Conservation (phyloP, 2,797 vertebrate genomes). For the Prionace glauca region DNA sequence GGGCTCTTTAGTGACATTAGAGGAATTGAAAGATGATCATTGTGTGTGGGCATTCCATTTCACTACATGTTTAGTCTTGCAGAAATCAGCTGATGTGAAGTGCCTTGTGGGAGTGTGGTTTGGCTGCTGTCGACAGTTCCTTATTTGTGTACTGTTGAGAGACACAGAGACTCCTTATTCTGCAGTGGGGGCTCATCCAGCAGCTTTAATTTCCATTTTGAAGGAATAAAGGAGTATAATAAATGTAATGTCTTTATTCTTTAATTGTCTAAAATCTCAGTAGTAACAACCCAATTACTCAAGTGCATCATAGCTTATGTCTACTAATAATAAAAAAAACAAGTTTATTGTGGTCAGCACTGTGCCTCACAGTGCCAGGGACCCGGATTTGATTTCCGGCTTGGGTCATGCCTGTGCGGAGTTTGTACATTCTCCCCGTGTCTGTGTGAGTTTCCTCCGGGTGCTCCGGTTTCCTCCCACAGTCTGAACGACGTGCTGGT, state of each 20-base stretch:
- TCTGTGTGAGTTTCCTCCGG: too few species aligned
- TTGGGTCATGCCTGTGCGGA: too few species aligned
- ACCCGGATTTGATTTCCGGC: too few species aligned
- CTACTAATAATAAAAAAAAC: neutral
- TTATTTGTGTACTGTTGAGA: neutral
- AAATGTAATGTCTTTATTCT: neutral
- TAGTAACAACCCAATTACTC: neutral
- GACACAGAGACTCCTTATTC: neutral
- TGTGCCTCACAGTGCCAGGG: too few species aligned
- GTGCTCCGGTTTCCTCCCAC: too few species aligned
- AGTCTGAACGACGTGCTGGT: too few species aligned
- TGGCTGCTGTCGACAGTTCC: neutral
- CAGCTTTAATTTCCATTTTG: neutral
- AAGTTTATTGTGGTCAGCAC: neutral
- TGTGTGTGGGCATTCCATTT: neutral
- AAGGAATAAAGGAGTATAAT: conserved; percentile 1
- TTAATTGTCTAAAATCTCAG: neutral
- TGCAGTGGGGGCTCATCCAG: neutral
- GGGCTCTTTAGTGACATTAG: neutral
- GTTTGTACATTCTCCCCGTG: too few species aligned
- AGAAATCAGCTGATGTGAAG: neutral
- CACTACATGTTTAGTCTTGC: neutral
- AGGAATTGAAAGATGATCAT: neutral
- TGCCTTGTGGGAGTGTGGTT: neutral
- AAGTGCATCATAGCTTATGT: neutral